These are phyloP conservation scores for Chrysaora quinquecirrha DNA, from an alignment of 30 jellyfish, hydroid and myxozoan species.

Conservation along the genomic window DNA sequence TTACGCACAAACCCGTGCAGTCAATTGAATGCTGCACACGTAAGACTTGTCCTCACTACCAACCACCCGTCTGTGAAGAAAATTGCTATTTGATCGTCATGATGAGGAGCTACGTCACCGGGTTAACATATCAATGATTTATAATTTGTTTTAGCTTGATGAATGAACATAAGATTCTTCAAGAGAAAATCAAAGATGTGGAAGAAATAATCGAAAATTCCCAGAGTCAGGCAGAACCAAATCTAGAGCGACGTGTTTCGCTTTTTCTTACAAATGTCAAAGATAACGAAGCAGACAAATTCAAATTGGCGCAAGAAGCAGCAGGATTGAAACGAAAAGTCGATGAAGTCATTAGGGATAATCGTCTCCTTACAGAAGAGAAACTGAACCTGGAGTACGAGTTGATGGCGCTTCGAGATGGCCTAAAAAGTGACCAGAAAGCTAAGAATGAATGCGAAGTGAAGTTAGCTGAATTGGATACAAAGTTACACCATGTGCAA, in stretches of 20 bases:
- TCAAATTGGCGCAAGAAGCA: conserved; percentile 51
- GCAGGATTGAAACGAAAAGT: conserved; percentile 42
- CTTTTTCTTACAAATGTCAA: conserved; percentile 56
- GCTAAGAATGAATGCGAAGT: conserved; percentile 87
- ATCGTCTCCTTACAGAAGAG: conserved; percentile 75
- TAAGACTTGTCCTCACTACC: too few species aligned
- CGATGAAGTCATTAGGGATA: conserved; percentile 78
- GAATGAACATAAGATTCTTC: conserved; percentile 42
- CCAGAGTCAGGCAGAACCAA: conserved; percentile 43
- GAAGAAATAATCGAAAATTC: conserved; percentile 64
- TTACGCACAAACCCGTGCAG: too few species aligned
- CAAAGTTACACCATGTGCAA: conserved; percentile 69
- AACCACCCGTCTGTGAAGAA: too few species aligned
- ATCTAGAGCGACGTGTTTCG: conserved; percentile 45
- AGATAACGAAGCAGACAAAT: conserved; percentile 55
- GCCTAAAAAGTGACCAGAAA: conserved; percentile 65
- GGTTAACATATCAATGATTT: too few species aligned
- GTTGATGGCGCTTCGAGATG: conserved; percentile 78
- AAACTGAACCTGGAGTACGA: conserved; percentile 77
- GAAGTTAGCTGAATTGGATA: conserved; percentile 71
- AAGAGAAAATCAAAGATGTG: conserved; percentile 60
- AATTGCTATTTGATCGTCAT: too few species aligned
- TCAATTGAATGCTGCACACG: too few species aligned
- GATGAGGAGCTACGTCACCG: too few species aligned
- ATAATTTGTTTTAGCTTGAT: conserved; percentile 22